Evolutionary conservation across 2,888 invertebrate genomes (phyloP), one percentile per base, ranked within the genome.

Genomic region (Netelia virgata): DNA sequence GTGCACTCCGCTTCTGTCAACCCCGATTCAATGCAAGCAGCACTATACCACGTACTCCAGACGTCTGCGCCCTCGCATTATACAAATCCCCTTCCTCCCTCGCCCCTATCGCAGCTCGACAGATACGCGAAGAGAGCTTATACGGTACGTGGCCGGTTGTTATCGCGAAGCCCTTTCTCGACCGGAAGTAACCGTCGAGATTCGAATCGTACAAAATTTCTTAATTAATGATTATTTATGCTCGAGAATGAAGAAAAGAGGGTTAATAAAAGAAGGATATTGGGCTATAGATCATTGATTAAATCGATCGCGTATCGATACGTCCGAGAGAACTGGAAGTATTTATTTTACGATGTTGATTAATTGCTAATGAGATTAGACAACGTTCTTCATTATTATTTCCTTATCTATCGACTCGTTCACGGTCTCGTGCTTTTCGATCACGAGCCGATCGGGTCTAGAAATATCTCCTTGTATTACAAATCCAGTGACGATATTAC

Each of bases 11-110:
- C 63, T 72, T 73, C 70, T 82, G 81, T 82, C 84, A 82, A 84
- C 84, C 70, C 77, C 63, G 77, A 57, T 82, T 78, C 84, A 82
- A 78, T 82, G 64, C 53, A 36, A 70, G 55, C 78, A 72, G 75
- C 82, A 84, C 82, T 84, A 28, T 28, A 75, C 82, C 82, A 82
- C 82, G 84, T 84, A 84, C 82, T 84, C 84, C 84, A 78, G 78
- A 82, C 84, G 84, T 84, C 82, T 82, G 82, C 69, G 78, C 74
- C 63, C 82, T 72, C 64, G 70, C 74, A 82, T 84, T 82, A 81
- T 84, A 73, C 81, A 84, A 84, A 70, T 20, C 28, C 14, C 16
- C 36, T 14, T 47, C 36, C 18, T 47, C 28, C 59, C 59, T 20
- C 28, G 36, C 63, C 77, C 68, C 36, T 16, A 16, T 78, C 53